phyloP scores from a whole-genome alignment of 2,797 vertebrate genomes.

The Micromesistius poutassou region DNA sequence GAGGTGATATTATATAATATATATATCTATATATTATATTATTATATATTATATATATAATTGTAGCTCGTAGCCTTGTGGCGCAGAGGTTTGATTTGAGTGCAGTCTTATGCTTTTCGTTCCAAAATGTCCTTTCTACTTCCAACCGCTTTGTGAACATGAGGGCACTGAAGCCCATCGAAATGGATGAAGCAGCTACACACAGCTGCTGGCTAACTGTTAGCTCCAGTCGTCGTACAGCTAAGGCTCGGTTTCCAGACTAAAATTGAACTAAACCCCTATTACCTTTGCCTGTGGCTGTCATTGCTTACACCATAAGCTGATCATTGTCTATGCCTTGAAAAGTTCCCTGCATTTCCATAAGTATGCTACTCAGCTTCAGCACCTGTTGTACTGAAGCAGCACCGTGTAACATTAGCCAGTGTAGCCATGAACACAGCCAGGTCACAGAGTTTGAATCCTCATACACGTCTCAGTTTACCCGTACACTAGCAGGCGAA shows the following conservation, averaged over 20 bases:
- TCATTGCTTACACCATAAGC: not conserved
- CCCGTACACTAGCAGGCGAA: not conserved
- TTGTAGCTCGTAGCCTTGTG: too few species aligned
- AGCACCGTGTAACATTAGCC: not conserved
- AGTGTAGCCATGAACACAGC: not conserved
- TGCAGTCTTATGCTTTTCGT: not conserved
- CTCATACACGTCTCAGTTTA: not conserved
- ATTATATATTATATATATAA: too few species aligned
- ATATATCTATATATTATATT: too few species aligned
- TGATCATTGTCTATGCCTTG: not conserved
- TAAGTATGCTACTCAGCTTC: not conserved
- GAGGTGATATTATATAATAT: too few species aligned
- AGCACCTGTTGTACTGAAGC: not conserved
- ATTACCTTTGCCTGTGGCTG: not conserved
- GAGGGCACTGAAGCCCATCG: not conserved
- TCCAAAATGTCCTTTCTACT: not conserved
- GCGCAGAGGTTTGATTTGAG: not conserved
- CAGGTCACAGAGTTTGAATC: conserved; percentile 2
- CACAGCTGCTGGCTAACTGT: not conserved
- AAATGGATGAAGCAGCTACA: not conserved
- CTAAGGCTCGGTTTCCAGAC: not conserved
- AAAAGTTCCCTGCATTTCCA: not conserved
- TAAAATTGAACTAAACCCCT: not conserved
- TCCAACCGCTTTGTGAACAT: not conserved
- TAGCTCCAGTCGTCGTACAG: not conserved